Percentiles rank a stretch among this genome's conserved stretches.
These are phyloP conservation scores for Trichogramma evanescens DNA, from an alignment of 2,888 invertebrate genomes.

Conservation along the genomic window DNA sequence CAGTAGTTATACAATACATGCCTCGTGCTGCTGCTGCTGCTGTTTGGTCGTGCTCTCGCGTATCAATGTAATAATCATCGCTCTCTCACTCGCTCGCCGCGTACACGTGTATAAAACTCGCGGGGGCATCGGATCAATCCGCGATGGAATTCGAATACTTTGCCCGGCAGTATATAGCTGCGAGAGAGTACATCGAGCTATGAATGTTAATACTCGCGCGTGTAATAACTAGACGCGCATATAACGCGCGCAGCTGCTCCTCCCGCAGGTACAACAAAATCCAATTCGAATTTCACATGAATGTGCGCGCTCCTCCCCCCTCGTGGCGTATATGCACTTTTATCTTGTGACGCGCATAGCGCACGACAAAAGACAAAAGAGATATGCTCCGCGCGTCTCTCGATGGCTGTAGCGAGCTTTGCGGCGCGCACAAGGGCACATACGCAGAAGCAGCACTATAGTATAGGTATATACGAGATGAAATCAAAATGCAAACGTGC, in stretches of 20 bases:
- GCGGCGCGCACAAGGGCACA: background rate
- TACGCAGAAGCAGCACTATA: background rate
- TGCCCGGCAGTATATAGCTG: background rate
- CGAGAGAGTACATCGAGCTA: background rate
- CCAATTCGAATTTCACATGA: background rate
- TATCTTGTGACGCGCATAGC: background rate
- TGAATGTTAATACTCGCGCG: background rate
- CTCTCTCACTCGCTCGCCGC: no score
- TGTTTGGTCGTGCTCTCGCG: no score
- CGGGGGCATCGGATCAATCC: no score
- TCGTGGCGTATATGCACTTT: background rate
- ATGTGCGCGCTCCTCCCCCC: background rate
- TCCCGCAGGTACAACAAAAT: background rate
- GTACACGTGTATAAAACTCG: no score
- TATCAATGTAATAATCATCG: no score
- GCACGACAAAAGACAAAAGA: background rate
- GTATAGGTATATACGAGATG: slow-evolving; percentile 5
- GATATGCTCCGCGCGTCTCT: background rate
- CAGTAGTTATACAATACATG: no score
- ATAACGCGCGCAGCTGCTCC: background rate
- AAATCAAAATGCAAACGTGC: slow-evolving; percentile 14
- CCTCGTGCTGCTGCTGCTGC: no score
- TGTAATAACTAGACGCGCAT: background rate
- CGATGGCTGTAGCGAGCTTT: background rate
- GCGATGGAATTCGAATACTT: no score